A percentile compares a stretch with the other conserved stretches of the same genome.
Conservation (phyloP, 2,113 vertebrate species). For the Arothron firmamentum region DNA sequence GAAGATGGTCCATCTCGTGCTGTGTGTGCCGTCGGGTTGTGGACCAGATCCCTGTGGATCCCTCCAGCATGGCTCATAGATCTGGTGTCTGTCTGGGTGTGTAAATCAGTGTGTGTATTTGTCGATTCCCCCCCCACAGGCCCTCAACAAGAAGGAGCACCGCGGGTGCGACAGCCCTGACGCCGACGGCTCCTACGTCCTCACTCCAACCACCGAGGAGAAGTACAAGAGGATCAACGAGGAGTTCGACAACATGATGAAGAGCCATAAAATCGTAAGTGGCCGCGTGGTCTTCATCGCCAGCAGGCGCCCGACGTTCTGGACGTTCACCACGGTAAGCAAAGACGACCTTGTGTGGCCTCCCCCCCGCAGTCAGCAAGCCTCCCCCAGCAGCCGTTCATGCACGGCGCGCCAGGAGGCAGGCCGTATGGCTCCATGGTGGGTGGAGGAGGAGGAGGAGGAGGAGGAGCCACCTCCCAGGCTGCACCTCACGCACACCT, state of each 20-base stretch:
- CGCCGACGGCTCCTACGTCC: slow-evolving; percentile 87
- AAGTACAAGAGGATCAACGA: slow-evolving; percentile 99
- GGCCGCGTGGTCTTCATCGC: not conserved
- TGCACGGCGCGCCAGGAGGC: slow-evolving; percentile 82
- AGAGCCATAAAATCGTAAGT: slow-evolving; percentile 94
- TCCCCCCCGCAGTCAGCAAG: slow-evolving; percentile 74
- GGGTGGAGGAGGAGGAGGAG: slow-evolving; percentile 46
- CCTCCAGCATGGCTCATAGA: no score
- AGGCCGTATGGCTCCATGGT: slow-evolving; percentile 79
- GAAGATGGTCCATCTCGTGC: no score
- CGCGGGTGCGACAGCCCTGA: slow-evolving; percentile 96
- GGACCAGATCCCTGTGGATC: no score
- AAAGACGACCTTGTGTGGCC: not conserved
- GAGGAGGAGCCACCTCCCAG: slow-evolving; percentile 69
- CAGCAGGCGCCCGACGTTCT: no score
- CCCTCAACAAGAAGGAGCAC: slow-evolving; percentile 98
- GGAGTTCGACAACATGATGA: slow-evolving; percentile 99
- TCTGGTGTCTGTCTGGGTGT: no score
- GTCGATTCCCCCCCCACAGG: slow-evolving; percentile 86
- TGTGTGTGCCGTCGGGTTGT: no score
- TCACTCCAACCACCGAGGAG: slow-evolving; percentile 93
- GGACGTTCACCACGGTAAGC: no score
- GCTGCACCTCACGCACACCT: slow-evolving; percentile 78
- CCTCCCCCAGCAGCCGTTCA: slow-evolving; percentile 85
- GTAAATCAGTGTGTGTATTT: slow-evolving; percentile 9